Conservation (phyloP, 2,888 invertebrate species). For the Ophioninae sp. region DNA sequence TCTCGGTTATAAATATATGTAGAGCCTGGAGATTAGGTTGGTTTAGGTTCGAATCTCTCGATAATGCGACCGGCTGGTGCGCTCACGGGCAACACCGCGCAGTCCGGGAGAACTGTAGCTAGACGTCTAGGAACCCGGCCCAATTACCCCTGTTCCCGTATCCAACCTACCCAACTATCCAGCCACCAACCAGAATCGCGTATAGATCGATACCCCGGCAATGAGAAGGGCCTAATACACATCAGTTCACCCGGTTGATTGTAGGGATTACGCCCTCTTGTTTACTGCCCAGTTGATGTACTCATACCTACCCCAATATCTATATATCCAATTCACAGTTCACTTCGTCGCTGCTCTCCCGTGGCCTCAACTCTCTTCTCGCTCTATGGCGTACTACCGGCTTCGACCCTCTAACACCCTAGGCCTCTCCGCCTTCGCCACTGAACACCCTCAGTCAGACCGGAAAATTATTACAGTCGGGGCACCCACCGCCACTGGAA, state of each 20-base stretch:
- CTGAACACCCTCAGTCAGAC: constrained; percentile 58
- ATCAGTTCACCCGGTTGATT: constrained; percentile 32
- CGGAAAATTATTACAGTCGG: constrained; percentile 66
- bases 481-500: constrained; percentile 30
- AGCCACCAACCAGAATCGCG: constrained; percentile 27
- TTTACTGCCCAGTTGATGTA: neutral
- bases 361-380: constrained; percentile 35
- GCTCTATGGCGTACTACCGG: constrained; percentile 34
- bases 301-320: neutral
- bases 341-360: constrained; percentile 35
- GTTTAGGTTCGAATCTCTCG: constrained; percentile 65
- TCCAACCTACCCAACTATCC: constrained; percentile 27
- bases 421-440: neutral
- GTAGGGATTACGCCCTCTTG: constrained; percentile 10
- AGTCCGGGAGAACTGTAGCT: constrained; percentile 22
- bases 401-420: constrained; percentile 6
- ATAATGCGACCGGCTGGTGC: constrained; percentile 63
- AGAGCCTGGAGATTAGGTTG: constrained; percentile 63
- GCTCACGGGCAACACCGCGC: constrained; percentile 37
- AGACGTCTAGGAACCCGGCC: constrained; percentile 57
- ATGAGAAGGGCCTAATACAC: neutral
- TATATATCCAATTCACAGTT: constrained; percentile 18
- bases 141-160: constrained; percentile 62
- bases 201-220: neutral
- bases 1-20: constrained; percentile 17